phyloP scores from a whole-genome alignment of 1,140 invertebrate genomes.

The Atta texana region DNA sequence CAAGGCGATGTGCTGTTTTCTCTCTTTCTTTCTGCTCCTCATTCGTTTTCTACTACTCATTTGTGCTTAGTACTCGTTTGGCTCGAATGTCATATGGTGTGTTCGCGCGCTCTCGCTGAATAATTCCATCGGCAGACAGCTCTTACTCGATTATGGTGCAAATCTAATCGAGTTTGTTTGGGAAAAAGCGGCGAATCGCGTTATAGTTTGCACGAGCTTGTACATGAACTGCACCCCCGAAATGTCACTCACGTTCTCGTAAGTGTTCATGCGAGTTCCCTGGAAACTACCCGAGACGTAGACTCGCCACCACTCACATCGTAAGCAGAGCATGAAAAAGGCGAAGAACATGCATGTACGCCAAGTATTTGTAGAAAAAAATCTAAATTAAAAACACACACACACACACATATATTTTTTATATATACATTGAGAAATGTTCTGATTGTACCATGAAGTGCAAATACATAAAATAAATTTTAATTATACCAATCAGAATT shows the following conservation, averaged over 20 bases:
- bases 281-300: conserved; percentile 45
- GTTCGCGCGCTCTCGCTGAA: neutral
- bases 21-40: conserved; percentile 5
- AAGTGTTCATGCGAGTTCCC: conserved; percentile 55
- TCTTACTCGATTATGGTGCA: conserved; percentile 13
- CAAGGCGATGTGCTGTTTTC: neutral
- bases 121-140: conserved; percentile 18
- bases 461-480: no score
- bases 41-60: neutral
- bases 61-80: neutral
- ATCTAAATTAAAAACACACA: neutral
- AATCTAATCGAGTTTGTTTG: neutral
- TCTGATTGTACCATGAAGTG: no score
- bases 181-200: conserved; percentile 9
- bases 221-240: conserved; percentile 33
- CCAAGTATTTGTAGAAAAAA: conserved; percentile 57
- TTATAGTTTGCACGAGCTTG: conserved; percentile 21
- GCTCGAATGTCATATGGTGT: conserved; percentile 19
- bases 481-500: no score
- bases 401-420: neutral
- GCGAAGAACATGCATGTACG: conserved; percentile 70
- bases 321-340: conserved; percentile 80
- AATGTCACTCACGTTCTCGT: conserved; percentile 61
- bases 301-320: conserved; percentile 68
- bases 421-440: no score